Base-by-base conservation (phyloP, 2,888 invertebrate genomes). In the Dolichomitus sp. region DNA sequence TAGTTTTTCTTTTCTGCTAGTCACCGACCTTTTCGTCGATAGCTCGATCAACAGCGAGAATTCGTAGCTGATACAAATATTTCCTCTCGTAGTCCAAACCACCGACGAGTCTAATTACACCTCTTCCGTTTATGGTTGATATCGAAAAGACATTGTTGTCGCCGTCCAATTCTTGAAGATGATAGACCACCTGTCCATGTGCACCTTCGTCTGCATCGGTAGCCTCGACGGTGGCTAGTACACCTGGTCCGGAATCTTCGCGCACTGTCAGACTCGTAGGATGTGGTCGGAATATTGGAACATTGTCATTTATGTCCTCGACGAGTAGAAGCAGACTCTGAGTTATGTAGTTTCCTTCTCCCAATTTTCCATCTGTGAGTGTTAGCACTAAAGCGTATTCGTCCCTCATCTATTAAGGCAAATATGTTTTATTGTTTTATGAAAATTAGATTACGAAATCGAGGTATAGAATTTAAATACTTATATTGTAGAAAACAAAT, bases 231-330 rank as follows among this genome's bases (percentile, higher is more conserved):
- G 97, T 97, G 14, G 97, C 95, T 63, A 98, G 94, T 80, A 97
- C 94, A 19, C 97, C 96, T 0, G 97, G 97, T 6, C 95, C 94
- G 70, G 97, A 96, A 93, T 98, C 96, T 94, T 98, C 98, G 80
- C 96, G 96, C 52, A 98, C 95, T 79, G 96, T 96, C 84, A 98
- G 95, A 70, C 98, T 97, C 59, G 97, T 96, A 88, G 97, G 97
- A 94, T 98, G 98, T 23, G 97, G 96, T 92, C 97, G 96, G 93
- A 98, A 98, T 85, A 97, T 95, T 40, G 98, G 98, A 90, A 96
- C 97, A 94, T 98, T 98, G 94, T 98, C 98, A 92, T 98, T 98
- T 61, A 98, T 97, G 93, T 98, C 98, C 94, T 98, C 98, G 61
- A 98, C 98, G 88, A 98, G 95, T 70, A 98, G 94, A 86, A 98